Percentiles rank a stretch among this genome's conserved stretches.
These are phyloP conservation scores for Temnothorax unifasciatus DNA, from an alignment of 2,888 invertebrate genomes.

Conservation along the genomic window DNA sequence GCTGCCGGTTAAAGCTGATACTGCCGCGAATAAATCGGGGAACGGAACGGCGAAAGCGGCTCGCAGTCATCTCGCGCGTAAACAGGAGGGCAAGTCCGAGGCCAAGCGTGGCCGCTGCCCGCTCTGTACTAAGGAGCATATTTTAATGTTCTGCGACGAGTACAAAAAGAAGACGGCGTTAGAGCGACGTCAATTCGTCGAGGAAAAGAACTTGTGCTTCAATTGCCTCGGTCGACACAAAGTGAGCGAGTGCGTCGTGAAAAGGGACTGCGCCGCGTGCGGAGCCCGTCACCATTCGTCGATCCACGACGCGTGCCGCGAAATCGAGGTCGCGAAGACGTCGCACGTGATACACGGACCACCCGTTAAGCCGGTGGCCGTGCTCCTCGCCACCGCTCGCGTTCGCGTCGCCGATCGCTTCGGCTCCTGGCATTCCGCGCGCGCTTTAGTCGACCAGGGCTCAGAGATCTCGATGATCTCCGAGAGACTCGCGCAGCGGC, in stretches of 20 bases:
- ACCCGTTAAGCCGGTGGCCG: no score
- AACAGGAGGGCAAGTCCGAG: not conserved
- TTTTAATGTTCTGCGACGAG: not conserved
- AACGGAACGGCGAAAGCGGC: no score
- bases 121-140: not conserved
- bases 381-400: no score
- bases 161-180: not conserved
- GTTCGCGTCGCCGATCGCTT: no score
- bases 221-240: not conserved
- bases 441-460: no score
- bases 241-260: not conserved
- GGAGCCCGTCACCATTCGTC: accelerated
- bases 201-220: not conserved
- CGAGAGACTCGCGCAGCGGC: no score
- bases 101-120: accelerated
- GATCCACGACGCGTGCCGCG: not conserved
- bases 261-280: not conserved
- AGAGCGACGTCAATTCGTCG: not conserved
- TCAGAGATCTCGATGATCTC: no score
- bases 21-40: no score
- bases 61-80: not conserved
- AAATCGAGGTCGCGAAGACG: no score
- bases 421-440: no score
- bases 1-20: accelerated
- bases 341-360: no score